Conservation (phyloP, 2,888 invertebrate genomes). For the Micoletzkya japonica region DNA sequence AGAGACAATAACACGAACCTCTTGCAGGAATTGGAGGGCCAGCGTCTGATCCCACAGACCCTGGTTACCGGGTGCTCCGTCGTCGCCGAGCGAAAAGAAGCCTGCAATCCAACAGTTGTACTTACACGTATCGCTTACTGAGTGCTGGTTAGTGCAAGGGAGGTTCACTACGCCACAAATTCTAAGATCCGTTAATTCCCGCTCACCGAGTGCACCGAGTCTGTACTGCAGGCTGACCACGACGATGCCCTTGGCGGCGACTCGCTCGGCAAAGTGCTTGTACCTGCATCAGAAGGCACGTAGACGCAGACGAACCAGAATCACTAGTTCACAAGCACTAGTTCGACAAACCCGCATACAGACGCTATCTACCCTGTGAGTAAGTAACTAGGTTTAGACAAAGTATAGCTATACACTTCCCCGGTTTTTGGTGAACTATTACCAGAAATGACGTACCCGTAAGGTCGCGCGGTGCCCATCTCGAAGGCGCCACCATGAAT, state of each 20-base stretch:
- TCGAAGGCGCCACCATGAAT: slow-evolving; percentile 49
- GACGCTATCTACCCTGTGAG: too few species aligned
- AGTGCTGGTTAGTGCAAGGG: too few species aligned
- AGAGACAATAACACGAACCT: too few species aligned
- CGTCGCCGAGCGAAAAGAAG: slow-evolving; percentile 48
- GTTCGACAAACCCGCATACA: too few species aligned
- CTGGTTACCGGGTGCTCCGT: slow-evolving; percentile 41
- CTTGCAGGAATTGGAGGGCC: slow-evolving; percentile 44
- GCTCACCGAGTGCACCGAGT: slow-evolving; percentile 42
- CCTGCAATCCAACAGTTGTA: slow-evolving; percentile 30
- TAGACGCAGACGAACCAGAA: slow-evolving; percentile 35
- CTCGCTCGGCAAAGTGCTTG: slow-evolving; percentile 39
- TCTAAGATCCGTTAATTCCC: background rate
- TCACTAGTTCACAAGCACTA: too few species aligned
- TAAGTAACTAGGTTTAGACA: too few species aligned
- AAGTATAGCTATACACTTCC: background rate
- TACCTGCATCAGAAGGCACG: slow-evolving; percentile 35
- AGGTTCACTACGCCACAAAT: too few species aligned
- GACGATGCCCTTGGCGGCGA: slow-evolving; percentile 44
- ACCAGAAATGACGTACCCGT: background rate
- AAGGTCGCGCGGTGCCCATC: slow-evolving; percentile 29
- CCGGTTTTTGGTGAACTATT: background rate
- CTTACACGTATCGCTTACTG: background rate
- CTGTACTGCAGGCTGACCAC: slow-evolving; percentile 49
- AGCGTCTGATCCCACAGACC: slow-evolving; percentile 49